Evolutionary conservation across 2,888 invertebrate species (phyloP).

Genomic region (Axea sp.): DNA sequence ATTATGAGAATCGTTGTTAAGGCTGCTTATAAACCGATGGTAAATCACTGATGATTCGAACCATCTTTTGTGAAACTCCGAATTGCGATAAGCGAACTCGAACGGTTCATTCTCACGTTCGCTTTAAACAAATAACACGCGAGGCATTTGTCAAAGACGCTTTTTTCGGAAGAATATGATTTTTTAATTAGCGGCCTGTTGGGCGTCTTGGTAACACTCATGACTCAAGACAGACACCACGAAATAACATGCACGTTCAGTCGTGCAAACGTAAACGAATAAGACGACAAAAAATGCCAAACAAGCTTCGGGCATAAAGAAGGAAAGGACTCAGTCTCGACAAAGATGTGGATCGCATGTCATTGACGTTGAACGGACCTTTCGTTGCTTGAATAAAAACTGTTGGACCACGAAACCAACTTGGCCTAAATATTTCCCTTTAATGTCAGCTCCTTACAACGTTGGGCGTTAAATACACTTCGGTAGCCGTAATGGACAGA

Average conservation of each 20-base stretch:
- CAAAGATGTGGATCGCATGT: slow-evolving; percentile 48
- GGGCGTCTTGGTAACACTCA: slow-evolving; percentile 43
- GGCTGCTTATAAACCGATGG: no score
- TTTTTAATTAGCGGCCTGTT: slow-evolving; percentile 56
- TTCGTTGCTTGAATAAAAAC: slow-evolving; percentile 40
- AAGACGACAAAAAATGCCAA: slow-evolving; percentile 53
- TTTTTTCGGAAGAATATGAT: slow-evolving; percentile 37
- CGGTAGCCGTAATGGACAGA: no score
- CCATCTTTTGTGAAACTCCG: no score
- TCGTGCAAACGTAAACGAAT: slow-evolving; percentile 56
- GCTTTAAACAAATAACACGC: slow-evolving; percentile 8
- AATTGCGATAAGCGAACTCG: no score
- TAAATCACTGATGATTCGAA: no score
- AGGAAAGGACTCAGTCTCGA: slow-evolving; percentile 19
- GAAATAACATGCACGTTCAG: slow-evolving; percentile 60
- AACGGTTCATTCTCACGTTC: slow-evolving; percentile 11
- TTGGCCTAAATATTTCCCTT: no score
- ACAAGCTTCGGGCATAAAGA: slow-evolving; percentile 54
- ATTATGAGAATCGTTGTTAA: no score
- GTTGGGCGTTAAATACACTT: no score
- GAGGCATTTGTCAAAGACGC: slow-evolving; percentile 15
- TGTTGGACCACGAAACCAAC: no score
- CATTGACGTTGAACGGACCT: slow-evolving; percentile 50
- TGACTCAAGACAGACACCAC: slow-evolving; percentile 58
- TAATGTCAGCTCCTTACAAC: no score